A percentile compares a stretch with the other conserved stretches of the same genome.
These are phyloP conservation scores for Tychaedon coryphoeus DNA, from an alignment of 2,113 vertebrate species.

Conservation along the genomic window DNA sequence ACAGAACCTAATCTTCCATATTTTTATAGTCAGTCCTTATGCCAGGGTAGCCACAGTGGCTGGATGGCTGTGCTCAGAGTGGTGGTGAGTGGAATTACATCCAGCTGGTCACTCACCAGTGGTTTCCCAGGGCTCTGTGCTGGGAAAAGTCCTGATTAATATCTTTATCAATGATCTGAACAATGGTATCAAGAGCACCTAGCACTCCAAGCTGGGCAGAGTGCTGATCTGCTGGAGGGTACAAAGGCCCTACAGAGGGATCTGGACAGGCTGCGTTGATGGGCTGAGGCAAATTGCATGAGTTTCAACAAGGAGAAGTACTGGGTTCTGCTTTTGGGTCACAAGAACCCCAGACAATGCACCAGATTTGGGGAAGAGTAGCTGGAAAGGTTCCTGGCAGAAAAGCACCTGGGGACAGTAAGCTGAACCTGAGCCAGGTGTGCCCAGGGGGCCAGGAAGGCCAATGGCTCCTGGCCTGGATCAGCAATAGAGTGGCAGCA, in stretches of 20 bases:
- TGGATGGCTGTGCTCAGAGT: neutral
- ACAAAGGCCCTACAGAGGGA: neutral
- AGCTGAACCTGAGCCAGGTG: neutral
- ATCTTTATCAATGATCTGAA: neutral
- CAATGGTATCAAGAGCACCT: no score
- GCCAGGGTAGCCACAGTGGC: neutral
- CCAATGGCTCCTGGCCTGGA: neutral
- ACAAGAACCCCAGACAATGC: neutral
- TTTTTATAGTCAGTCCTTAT: neutral
- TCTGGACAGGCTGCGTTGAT: no score
- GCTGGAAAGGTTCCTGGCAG: neutral
- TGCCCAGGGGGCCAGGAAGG: neutral
- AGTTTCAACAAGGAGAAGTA: neutral
- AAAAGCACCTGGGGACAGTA: rapidly evolving
- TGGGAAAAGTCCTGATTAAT: neutral
- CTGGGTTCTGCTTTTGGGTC: neutral
- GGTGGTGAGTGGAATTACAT: neutral
- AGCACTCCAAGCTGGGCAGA: no score
- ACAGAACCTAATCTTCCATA: neutral
- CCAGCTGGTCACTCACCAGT: neutral
- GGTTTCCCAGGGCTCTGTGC: neutral
- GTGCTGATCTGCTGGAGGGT: neutral
- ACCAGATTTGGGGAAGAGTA: neutral
- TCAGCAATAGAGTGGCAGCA: neutral
- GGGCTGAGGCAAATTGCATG: neutral